Percentiles rank a stretch among this genome's conserved stretches.
These are phyloP conservation scores for Anguilla megastoma DNA, from an alignment of 2,797 vertebrate genomes.

Conservation along the genomic window DNA sequence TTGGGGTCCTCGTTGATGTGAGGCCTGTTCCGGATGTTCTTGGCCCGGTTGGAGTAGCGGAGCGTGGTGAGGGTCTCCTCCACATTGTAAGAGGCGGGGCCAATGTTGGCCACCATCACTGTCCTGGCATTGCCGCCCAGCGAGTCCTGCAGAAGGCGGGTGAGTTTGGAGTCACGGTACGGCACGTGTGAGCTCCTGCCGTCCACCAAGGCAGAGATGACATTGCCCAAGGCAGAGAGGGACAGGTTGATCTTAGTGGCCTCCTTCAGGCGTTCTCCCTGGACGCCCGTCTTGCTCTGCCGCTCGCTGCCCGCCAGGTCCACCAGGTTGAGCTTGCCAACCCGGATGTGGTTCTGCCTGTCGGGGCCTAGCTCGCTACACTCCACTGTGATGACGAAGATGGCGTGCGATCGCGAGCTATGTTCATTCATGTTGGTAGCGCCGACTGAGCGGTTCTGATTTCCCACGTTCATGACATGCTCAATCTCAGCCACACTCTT, in stretches of 20 bases:
- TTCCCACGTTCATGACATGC: slow-evolving; percentile 93
- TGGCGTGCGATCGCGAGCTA: slow-evolving; percentile 92
- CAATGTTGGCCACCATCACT: slow-evolving; percentile 94
- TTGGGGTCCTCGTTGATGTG: slow-evolving; percentile 96
- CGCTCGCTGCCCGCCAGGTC: slow-evolving; percentile 93
- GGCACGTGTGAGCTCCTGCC: slow-evolving; percentile 90
- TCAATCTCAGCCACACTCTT: slow-evolving; percentile 97
- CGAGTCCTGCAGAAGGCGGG: slow-evolving; percentile 92
- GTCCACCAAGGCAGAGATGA: slow-evolving; percentile 90
- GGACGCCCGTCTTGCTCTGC: slow-evolving; percentile 84
- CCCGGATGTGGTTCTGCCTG: slow-evolving; percentile 89
- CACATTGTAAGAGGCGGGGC: slow-evolving; percentile 86
- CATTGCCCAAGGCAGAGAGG: slow-evolving; percentile 90
- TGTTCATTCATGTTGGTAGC: slow-evolving; percentile 94
- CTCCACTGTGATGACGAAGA: slow-evolving; percentile 95
- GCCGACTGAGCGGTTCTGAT: slow-evolving; percentile 85
- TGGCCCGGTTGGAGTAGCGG: slow-evolving; percentile 92
- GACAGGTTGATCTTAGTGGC: slow-evolving; percentile 98
- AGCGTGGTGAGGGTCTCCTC: slow-evolving; percentile 94
- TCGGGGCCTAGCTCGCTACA: slow-evolving; percentile 88
- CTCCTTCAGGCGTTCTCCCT: slow-evolving; percentile 89
- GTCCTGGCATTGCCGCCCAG: slow-evolving; percentile 95
- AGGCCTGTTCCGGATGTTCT: slow-evolving; percentile 97
- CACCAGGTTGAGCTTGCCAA: slow-evolving; percentile 94
- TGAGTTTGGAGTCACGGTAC: slow-evolving; percentile 96